phyloP scores from a whole-genome alignment of 2,113 vertebrate species.

The Gambusia affinis region DNA sequence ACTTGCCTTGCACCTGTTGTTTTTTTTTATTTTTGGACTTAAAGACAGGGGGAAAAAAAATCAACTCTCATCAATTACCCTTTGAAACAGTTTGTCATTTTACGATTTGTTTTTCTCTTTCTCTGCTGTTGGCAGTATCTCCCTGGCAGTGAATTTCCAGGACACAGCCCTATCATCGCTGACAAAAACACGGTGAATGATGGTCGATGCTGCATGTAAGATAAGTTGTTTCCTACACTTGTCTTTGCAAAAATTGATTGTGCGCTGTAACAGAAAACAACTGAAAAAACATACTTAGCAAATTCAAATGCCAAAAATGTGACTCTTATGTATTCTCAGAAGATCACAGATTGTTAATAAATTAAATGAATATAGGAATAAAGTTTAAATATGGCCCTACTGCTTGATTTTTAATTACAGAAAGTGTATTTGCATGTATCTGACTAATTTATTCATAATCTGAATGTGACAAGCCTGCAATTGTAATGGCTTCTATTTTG shows the following conservation, averaged over 20 bases:
- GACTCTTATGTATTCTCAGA: too few species aligned
- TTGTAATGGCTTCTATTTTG: background rate
- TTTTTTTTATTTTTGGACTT: constrained; percentile 30
- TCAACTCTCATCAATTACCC: constrained; percentile 2
- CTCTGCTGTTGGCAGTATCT: constrained; percentile 43
- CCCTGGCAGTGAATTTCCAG: constrained; percentile 26
- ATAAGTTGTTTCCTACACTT: background rate
- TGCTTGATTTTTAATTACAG: background rate
- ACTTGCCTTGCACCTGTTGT: constrained; percentile 23
- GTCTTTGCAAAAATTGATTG: background rate
- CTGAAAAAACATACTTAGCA: background rate
- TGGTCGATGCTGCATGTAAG: background rate
- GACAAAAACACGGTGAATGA: constrained; percentile 45
- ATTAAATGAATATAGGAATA: background rate
- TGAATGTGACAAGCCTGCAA: background rate
- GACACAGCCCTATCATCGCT: constrained; percentile 19
- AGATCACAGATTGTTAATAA: background rate
- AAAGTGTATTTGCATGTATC: background rate
- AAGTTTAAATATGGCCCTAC: background rate
- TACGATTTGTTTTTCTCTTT: constrained; percentile 19
- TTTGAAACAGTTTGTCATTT: constrained; percentile 25
- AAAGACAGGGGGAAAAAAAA: constrained; percentile 23
- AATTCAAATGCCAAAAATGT: too few species aligned
- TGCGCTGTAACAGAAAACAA: background rate
- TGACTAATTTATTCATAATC: background rate